Conservation (phyloP, 1,140 invertebrate species). For the Drosophila lacertosa region DNA sequence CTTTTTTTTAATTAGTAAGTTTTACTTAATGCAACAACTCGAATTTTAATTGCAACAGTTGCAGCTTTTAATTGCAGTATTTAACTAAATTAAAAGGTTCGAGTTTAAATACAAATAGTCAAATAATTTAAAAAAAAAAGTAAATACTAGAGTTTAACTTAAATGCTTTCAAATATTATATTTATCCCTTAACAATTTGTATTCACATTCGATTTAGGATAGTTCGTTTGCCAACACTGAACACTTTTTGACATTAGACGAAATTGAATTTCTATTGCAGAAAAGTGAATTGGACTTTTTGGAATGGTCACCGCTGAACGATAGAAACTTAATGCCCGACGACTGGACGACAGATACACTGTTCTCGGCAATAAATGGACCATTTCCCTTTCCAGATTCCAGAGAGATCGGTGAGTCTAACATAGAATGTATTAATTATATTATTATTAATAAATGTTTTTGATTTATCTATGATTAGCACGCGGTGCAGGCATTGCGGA, state of each 20-base stretch:
- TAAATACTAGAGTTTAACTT: too few relatives aligned
- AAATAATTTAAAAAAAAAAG: too few relatives aligned
- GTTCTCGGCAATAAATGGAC: slow-evolving; percentile 94
- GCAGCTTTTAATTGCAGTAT: neutral
- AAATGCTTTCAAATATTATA: too few relatives aligned
- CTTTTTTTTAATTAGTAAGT: too few relatives aligned
- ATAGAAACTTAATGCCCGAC: slow-evolving; percentile 89
- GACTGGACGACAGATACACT: slow-evolving; percentile 91
- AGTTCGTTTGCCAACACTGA: neutral
- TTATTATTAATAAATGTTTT: too few relatives aligned
- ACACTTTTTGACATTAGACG: too few relatives aligned
- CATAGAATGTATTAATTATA: neutral
- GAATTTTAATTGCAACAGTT: neutral
- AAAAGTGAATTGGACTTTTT: slow-evolving; percentile 92
- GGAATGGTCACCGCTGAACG: slow-evolving; percentile 90
- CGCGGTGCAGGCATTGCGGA: slow-evolving; percentile 92
- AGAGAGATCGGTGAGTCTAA: slow-evolving; percentile 94
- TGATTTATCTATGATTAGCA: slow-evolving; percentile 79
- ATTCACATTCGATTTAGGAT: too few relatives aligned
- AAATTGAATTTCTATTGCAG: slow-evolving; percentile 83
- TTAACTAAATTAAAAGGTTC: slow-evolving; percentile 8
- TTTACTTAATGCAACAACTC: neutral
- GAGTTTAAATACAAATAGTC: too few relatives aligned
- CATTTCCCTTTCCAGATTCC: slow-evolving; percentile 98
- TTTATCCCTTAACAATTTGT: too few relatives aligned